A percentile compares a stretch with the other conserved stretches of the same genome.
Evolutionary conservation across 2,888 invertebrate genomes (phyloP).

Genomic region (Sussaba pulchella): DNA sequence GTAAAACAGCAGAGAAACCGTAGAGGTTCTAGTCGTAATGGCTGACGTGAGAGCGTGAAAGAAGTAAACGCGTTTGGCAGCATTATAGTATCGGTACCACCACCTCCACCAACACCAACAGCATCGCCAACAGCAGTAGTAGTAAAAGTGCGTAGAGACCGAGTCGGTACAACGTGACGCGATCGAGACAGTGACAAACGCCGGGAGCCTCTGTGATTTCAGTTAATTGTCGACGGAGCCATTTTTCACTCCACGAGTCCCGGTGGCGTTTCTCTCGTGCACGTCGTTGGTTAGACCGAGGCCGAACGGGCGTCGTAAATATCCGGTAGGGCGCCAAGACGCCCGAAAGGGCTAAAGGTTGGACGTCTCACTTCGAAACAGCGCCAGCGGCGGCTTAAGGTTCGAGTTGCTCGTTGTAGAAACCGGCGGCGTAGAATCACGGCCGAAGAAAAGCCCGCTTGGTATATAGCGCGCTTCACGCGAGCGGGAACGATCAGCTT

Average conservation of each 20-base stretch:
- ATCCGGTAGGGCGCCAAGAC: constrained; percentile 77
- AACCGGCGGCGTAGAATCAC: constrained; percentile 18
- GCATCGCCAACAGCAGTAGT: constrained; percentile 6
- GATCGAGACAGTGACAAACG: constrained; percentile 80
- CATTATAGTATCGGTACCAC: background rate
- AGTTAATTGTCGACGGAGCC: constrained; percentile 81
- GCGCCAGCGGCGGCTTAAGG: constrained; percentile 71
- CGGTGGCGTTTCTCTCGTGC: constrained; percentile 53
- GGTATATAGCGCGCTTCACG: constrained; percentile 28
- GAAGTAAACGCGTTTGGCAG: background rate
- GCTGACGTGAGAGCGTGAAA: too few species aligned
- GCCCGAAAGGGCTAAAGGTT: constrained; percentile 79
- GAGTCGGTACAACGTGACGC: constrained; percentile 49
- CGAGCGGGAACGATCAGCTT: constrained; percentile 50
- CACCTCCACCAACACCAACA: background rate
- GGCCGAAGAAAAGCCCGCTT: constrained; percentile 10
- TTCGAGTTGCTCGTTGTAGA: constrained; percentile 24
- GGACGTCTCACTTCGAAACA: constrained; percentile 75
- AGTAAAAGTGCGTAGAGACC: constrained; percentile 33
- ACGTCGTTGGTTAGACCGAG: constrained; percentile 39
- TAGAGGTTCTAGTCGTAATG: too few species aligned
- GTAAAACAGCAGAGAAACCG: too few species aligned
- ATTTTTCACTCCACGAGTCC: constrained; percentile 79
- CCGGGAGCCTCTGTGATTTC: constrained; percentile 80
- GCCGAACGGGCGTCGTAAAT: constrained; percentile 77